These are phyloP conservation scores for Sigmodon hispidus DNA, from an alignment of 2,113 vertebrate genomes.

Conservation along the genomic window DNA sequence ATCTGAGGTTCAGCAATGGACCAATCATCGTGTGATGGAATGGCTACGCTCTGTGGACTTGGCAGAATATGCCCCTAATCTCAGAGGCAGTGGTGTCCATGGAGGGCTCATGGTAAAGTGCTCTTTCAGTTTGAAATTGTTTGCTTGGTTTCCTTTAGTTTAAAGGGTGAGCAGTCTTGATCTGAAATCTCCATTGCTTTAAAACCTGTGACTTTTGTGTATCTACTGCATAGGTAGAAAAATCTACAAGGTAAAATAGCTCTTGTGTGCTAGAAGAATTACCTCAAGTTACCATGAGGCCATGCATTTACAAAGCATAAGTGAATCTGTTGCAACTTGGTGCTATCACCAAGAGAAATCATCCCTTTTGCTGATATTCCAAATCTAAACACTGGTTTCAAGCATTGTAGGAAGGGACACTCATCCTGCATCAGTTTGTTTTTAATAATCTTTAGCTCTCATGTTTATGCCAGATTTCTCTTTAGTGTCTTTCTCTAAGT, in stretches of 20 bases:
- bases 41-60: conserved; percentile 97
- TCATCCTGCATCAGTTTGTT: background rate
- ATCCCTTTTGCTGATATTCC: too few relatives aligned
- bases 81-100: conserved; percentile 97
- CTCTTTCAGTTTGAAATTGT: background rate
- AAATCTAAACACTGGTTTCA: background rate
- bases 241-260: background rate
- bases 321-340: background rate
- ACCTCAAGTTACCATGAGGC: too few relatives aligned
- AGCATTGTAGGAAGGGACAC: background rate
- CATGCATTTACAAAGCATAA: background rate
- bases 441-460: background rate
- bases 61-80: conserved; percentile 97
- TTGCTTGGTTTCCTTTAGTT: background rate
- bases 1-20: conserved; percentile 96
- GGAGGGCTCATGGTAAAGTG: conserved; percentile 96
- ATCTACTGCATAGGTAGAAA: background rate
- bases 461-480: background rate
- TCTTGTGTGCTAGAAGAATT: background rate
- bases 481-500: background rate
- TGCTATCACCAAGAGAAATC: background rate
- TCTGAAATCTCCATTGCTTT: background rate
- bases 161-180: background rate
- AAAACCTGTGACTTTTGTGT: too few relatives aligned
- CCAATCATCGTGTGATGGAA: conserved; percentile 98